Conservation (phyloP, 2,797 vertebrate genomes). For the Phyllotis vaccarum region DNA sequence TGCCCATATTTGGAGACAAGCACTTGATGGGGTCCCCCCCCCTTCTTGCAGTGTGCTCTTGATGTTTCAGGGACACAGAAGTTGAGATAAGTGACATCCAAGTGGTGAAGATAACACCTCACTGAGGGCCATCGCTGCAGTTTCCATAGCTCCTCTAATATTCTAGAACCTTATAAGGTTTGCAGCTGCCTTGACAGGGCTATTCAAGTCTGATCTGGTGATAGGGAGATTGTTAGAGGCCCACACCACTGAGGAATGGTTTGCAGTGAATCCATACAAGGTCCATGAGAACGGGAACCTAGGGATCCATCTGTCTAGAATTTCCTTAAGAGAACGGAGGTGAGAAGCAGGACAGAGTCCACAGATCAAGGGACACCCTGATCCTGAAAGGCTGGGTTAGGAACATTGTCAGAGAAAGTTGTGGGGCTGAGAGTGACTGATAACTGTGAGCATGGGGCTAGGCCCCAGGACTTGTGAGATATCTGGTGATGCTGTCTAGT, state of each 20-base stretch:
- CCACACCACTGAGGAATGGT: no score
- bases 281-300: neutral
- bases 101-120: fast-evolving
- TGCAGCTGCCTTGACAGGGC: neutral
- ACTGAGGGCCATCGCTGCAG: fast-evolving
- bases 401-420: neutral
- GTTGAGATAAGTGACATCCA: neutral
- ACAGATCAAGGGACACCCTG: neutral
- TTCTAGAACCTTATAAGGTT: neutral
- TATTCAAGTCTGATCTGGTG: neutral
- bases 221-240: neutral
- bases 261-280: neutral
- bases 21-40: fast-evolving
- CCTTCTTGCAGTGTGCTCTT: fast-evolving
- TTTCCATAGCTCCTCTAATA: fast-evolving
- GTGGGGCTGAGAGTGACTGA: neutral
- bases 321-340: neutral
- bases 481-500: fast-evolving
- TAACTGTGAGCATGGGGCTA: fast-evolving
- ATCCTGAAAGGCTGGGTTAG: neutral
- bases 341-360: neutral
- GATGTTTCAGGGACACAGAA: neutral
- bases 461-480: neutral
- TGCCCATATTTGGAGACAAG: fast-evolving
- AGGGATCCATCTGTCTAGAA: neutral